A percentile compares a stretch with the other conserved stretches of the same genome.
Conservation (phyloP, 2,797 vertebrate species). For the Eremophila alpestris region DNA sequence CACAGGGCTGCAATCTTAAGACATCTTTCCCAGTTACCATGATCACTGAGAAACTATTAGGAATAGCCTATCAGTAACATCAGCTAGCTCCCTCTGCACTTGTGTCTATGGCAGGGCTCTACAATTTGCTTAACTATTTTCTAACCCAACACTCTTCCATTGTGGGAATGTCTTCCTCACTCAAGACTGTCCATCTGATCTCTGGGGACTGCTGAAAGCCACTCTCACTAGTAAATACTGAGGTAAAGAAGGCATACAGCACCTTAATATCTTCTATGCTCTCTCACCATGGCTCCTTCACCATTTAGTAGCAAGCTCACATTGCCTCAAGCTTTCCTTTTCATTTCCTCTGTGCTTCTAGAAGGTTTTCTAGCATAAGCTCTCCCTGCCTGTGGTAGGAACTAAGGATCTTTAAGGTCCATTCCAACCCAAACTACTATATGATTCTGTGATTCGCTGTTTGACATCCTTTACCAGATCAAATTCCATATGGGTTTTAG, state of each 20-base stretch:
- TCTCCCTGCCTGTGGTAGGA: neutral
- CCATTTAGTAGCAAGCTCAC: neutral
- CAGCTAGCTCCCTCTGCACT: neutral
- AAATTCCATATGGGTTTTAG: neutral
- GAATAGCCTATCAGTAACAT: neutral
- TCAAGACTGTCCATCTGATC: no score
- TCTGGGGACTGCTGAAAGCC: neutral
- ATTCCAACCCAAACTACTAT: neutral
- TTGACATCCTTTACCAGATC: neutral
- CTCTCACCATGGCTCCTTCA: neutral
- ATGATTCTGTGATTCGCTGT: neutral
- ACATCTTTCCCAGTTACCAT: neutral
- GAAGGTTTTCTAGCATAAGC: neutral
- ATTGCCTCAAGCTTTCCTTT: neutral
- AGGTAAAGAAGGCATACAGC: neutral
- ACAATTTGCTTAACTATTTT: neutral
- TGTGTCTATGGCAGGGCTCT: neutral
- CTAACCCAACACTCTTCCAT: neutral
- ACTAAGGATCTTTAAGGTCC: neutral
- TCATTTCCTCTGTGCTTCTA: rapidly evolving
- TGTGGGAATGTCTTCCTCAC: neutral
- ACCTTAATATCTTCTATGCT: neutral
- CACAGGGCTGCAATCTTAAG: neutral
- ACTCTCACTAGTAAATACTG: neutral
- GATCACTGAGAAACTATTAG: neutral